Evolutionary conservation across 2,113 vertebrate genomes (phyloP).

Genomic region (Edolisoma coerulescens): DNA sequence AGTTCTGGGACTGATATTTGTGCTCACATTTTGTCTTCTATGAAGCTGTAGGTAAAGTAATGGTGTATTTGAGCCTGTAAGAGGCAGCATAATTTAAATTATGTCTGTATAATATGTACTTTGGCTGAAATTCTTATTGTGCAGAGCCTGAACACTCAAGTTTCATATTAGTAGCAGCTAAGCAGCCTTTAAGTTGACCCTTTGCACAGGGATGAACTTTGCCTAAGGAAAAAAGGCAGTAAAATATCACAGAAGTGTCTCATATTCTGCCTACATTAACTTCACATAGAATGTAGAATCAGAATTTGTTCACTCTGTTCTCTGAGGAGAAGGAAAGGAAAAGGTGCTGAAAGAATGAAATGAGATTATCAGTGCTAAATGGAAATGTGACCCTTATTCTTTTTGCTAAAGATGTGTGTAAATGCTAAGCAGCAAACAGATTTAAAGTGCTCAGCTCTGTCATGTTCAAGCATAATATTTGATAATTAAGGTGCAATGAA

Average conservation of each 20-base stretch:
- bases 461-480: not conserved
- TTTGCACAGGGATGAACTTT: conserved; percentile 4
- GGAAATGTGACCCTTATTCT: not conserved
- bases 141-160: not conserved
- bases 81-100: not conserved
- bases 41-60: not conserved
- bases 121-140: not conserved
- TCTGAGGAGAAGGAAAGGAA: not conserved
- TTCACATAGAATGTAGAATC: not conserved
- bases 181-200: not conserved
- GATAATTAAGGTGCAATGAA: not conserved
- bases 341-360: not conserved
- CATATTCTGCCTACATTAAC: not conserved
- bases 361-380: not conserved
- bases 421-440: not conserved
- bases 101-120: not conserved
- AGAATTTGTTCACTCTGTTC: not conserved
- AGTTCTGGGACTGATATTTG: not conserved
- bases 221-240: not conserved
- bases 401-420: not conserved
- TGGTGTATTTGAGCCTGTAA: not conserved
- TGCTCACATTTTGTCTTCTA: not conserved
- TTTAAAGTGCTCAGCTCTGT: not conserved
- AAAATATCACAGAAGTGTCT: not conserved
- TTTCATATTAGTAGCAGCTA: not conserved